Evolutionary conservation across 2,113 vertebrate genomes (phyloP).

Genomic region (Pandion haliaetus): DNA sequence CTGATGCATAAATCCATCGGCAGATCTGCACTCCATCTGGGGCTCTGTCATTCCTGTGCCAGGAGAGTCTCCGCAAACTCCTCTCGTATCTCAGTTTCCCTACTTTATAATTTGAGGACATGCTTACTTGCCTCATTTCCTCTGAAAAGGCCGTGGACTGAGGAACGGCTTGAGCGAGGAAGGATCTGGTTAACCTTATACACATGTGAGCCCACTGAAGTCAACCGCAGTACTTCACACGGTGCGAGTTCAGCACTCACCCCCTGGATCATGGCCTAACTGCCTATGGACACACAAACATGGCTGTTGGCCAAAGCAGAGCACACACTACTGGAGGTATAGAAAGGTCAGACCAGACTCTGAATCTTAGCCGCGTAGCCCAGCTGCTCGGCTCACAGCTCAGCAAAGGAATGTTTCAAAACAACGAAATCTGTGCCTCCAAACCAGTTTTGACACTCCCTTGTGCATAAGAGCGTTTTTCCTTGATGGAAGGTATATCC

Average conservation of each 20-base stretch:
- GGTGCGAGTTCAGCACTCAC: not conserved
- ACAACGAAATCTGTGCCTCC: not conserved
- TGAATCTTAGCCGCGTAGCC: not conserved
- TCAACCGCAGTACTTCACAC: not conserved
- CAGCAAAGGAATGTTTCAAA: not conserved
- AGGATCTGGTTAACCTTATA: not conserved
- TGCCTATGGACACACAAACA: not conserved
- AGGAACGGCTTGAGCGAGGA: rapidly evolving
- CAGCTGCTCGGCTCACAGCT: not conserved
- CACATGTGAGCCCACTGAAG: rapidly evolving
- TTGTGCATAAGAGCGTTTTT: not conserved
- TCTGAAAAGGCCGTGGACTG: rapidly evolving
- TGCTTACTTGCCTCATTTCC: rapidly evolving
- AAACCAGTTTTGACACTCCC: not conserved
- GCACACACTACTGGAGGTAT: not conserved
- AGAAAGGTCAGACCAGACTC: not conserved
- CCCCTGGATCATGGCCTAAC: not conserved
- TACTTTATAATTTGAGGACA: not conserved
- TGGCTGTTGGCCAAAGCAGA: not conserved
- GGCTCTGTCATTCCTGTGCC: not conserved
- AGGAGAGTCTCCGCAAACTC: rapidly evolving
- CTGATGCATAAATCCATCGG: not conserved
- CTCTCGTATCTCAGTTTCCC: not conserved
- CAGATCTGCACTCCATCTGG: not conserved
- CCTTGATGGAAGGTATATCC: too few relatives aligned